These are phyloP conservation scores for Oreortyx pictus DNA, from an alignment of 2,797 vertebrate genomes.

Conservation along the genomic window DNA sequence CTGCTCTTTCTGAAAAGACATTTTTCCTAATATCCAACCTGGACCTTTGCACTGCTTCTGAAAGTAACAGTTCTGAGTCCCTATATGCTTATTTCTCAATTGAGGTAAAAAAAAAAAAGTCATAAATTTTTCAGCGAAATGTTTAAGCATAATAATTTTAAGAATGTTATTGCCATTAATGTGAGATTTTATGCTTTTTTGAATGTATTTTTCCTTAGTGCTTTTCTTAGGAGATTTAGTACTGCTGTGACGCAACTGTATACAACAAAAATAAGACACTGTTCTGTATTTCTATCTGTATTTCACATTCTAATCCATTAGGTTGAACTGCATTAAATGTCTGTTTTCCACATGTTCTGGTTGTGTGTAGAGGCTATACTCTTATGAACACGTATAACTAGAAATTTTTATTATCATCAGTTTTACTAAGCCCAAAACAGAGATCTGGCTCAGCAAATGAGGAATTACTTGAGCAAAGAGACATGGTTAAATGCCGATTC, in stretches of 20 bases:
- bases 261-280: neutral
- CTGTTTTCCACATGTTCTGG: neutral
- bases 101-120: neutral
- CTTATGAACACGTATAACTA: neutral
- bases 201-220: neutral
- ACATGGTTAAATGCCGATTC: neutral
- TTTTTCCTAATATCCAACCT: no score
- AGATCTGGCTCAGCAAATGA: neutral
- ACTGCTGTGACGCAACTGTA: neutral
- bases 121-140: neutral
- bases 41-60: neutral
- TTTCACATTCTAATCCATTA: neutral
- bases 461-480: neutral
- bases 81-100: neutral
- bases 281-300: neutral
- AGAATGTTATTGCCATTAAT: neutral
- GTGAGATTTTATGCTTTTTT: neutral
- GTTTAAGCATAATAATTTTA: neutral
- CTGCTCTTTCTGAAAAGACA: no score
- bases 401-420: neutral
- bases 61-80: neutral
- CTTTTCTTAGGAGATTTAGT: neutral
- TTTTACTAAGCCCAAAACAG: neutral
- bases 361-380: neutral
- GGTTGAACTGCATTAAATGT: neutral